Evolutionary conservation across 2,888 invertebrate species (phyloP).

Genomic region (Drosophila austrosaltans): DNA sequence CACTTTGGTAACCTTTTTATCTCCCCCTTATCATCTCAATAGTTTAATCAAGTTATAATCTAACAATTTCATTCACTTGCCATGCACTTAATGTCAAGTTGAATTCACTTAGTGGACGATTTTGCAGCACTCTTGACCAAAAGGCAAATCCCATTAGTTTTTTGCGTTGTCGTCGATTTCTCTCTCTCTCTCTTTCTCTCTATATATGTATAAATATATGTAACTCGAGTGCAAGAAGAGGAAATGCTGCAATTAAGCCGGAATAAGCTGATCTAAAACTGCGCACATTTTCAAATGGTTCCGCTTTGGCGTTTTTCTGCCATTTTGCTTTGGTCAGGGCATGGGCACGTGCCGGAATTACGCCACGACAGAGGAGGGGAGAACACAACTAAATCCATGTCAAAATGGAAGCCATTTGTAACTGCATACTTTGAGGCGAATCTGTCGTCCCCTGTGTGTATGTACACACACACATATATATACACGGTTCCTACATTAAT

Average conservation of each 20-base stretch:
- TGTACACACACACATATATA: constrained; percentile 50
- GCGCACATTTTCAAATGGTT: constrained; percentile 32
- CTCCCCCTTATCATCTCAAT: not conserved
- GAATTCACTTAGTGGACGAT: constrained; percentile 28
- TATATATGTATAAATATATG: not conserved
- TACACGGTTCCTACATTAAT: constrained; percentile 69
- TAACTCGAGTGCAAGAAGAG: not conserved
- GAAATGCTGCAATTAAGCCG: constrained; percentile 68
- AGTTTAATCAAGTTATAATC: constrained; percentile 28
- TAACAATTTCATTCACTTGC: not conserved
- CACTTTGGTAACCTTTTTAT: not conserved
- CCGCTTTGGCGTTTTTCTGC: constrained; percentile 34
- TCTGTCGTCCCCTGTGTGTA: constrained; percentile 13
- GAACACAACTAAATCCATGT: constrained; percentile 63
- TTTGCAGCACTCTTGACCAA: constrained; percentile 51
- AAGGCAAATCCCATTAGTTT: constrained; percentile 27
- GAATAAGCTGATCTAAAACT: constrained; percentile 68
- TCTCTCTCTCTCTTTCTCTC: not conserved
- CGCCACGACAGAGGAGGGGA: not conserved
- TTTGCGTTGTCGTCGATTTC: not conserved
- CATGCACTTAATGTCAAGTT: constrained; percentile 48
- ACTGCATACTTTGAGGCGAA: constrained; percentile 32
- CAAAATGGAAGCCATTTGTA: constrained; percentile 60
- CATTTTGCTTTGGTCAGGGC: constrained; percentile 29
- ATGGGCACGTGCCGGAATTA: constrained; percentile 13